Evolutionary conservation across 2,113 vertebrate species (phyloP).

Genomic region (Paraplagusia blochii): DNA sequence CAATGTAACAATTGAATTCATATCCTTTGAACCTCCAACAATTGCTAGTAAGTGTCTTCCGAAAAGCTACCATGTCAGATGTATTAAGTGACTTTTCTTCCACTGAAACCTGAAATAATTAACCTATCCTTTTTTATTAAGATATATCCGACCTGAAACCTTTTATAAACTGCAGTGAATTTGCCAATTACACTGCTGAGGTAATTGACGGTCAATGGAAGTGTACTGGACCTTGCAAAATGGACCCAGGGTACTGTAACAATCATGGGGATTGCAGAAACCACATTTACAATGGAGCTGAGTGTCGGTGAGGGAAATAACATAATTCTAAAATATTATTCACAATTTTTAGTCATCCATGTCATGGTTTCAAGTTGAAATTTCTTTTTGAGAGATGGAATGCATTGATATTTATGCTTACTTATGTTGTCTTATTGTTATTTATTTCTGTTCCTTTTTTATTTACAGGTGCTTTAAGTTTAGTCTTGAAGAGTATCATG

Average conservation of each 20-base stretch:
- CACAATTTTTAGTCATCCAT: not conserved
- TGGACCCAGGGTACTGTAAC: slow-evolving; percentile 52
- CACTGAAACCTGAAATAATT: not conserved
- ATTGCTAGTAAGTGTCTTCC: slow-evolving; percentile 52
- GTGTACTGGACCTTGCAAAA: slow-evolving; percentile 64
- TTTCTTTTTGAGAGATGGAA: too few relatives aligned
- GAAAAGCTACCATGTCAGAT: not conserved
- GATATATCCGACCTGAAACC: slow-evolving; percentile 54
- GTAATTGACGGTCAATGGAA: slow-evolving; percentile 52
- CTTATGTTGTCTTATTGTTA: too few relatives aligned
- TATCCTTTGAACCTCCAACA: slow-evolving; percentile 24
- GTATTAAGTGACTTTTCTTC: not conserved
- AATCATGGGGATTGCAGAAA: slow-evolving; percentile 62
- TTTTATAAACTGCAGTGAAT: slow-evolving; percentile 51
- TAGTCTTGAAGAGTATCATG: slow-evolving; percentile 57
- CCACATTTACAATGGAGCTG: slow-evolving; percentile 32
- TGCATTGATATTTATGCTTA: too few relatives aligned
- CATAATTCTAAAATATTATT: not conserved
- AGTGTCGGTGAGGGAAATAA: slow-evolving; percentile 60
- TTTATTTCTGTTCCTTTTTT: not conserved
- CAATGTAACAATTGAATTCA: slow-evolving; percentile 6
- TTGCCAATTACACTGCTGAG: slow-evolving; percentile 54
- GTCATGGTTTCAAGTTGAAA: not conserved
- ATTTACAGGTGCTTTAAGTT: slow-evolving; percentile 55
- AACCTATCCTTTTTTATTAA: slow-evolving; percentile 16